phyloP scores from a whole-genome alignment of 2,888 invertebrate genomes.

The Rotaria magnacalcarata region DNA sequence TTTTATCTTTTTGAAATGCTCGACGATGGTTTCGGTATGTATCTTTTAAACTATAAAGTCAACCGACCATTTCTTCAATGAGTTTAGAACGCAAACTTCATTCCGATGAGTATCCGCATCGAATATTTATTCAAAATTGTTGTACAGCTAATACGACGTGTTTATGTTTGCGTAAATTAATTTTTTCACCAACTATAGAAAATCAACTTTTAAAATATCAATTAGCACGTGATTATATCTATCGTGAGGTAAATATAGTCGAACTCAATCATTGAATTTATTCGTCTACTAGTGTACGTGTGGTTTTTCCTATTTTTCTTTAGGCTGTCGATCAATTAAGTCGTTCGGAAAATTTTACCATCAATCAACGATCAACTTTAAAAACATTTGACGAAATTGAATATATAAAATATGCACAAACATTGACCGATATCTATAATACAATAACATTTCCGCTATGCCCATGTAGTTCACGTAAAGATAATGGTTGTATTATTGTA shows the following conservation, averaged over 20 bases:
- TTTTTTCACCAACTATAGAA: slow-evolving; percentile 57
- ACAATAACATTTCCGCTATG: slow-evolving; percentile 89
- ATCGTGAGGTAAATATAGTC: slow-evolving; percentile 55
- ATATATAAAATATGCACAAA: slow-evolving; percentile 60
- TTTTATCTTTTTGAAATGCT: slow-evolving; percentile 95
- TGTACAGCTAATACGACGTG: slow-evolving; percentile 94
- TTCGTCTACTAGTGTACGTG: no score
- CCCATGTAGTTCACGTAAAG: slow-evolving; percentile 76
- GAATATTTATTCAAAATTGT: slow-evolving; percentile 96
- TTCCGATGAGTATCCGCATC: slow-evolving; percentile 88
- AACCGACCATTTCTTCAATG: no score
- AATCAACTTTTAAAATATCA: slow-evolving; percentile 62
- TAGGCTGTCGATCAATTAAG: slow-evolving; percentile 93
- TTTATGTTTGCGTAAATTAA: slow-evolving; percentile 68
- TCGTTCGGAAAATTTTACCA: slow-evolving; percentile 80
- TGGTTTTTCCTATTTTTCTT: slow-evolving; percentile 55
- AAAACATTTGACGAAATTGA: slow-evolving; percentile 41
- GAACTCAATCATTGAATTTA: background rate
- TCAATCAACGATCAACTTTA: slow-evolving; percentile 62
- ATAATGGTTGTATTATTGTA: slow-evolving; percentile 76
- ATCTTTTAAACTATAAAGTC: no score
- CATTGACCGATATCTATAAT: slow-evolving; percentile 79
- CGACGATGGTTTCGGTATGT: slow-evolving; percentile 87
- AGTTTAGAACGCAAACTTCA: slow-evolving; percentile 82
- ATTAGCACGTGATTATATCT: slow-evolving; percentile 72